phyloP scores from a whole-genome alignment of 1,140 invertebrate species.

The Babylonia areolata region DNA sequence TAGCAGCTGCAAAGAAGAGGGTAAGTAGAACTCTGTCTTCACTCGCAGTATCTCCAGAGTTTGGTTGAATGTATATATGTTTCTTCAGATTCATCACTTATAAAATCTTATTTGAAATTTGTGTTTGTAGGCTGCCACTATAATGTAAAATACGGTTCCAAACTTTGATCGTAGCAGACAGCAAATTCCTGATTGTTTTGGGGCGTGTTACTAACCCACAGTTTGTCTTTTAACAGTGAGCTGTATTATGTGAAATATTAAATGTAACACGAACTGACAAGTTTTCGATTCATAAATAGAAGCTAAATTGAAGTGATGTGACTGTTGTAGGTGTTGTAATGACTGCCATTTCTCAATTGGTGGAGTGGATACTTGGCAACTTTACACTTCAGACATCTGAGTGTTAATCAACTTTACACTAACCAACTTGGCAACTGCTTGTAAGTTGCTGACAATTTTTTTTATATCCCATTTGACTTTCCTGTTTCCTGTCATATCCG shows the following conservation, averaged over 20 bases:
- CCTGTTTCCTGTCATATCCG: background rate
- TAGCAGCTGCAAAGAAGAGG: slow-evolving; percentile 62
- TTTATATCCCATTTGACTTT: slow-evolving; percentile 7
- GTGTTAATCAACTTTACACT: slow-evolving; percentile 22
- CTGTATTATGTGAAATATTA: background rate
- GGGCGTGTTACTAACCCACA: background rate
- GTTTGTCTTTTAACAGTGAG: no score
- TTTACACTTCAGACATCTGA: background rate
- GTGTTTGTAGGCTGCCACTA: background rate
- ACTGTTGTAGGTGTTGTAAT: slow-evolving; percentile 36
- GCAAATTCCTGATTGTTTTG: background rate
- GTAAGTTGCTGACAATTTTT: slow-evolving; percentile 30
- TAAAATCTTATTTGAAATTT: background rate
- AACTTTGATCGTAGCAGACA: slow-evolving; percentile 21
- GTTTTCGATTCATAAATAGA: background rate
- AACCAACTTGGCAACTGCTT: slow-evolving; percentile 14
- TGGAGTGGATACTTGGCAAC: background rate
- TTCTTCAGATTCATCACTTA: background rate
- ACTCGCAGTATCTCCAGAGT: background rate
- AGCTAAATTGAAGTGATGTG: slow-evolving; percentile 3
- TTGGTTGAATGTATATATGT: background rate
- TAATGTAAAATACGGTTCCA: slow-evolving; percentile 1
- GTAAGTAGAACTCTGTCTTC: slow-evolving; percentile 22
- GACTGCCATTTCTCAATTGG: slow-evolving; percentile 27
- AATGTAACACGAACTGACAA: background rate